Percentiles rank a stretch among this genome's conserved stretches.
phyloP scores from a whole-genome alignment of 2,797 vertebrate genomes.

The Borostomias antarcticus region DNA sequence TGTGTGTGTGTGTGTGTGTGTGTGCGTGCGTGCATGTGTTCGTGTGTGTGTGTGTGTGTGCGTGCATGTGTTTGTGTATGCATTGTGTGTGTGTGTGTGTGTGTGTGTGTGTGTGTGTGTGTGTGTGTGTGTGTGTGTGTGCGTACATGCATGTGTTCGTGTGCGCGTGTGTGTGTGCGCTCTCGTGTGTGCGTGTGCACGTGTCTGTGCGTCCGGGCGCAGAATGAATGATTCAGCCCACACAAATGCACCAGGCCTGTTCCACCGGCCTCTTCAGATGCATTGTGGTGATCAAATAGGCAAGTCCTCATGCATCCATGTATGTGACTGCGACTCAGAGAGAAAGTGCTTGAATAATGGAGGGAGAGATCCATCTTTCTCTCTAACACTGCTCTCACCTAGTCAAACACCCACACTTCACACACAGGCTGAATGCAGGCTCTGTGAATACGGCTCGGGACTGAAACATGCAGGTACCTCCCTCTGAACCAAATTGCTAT shows the following conservation, averaged over 20 bases:
- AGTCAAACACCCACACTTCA: slow-evolving; percentile 17
- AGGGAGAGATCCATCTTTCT: slow-evolving; percentile 53
- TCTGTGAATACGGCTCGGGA: too few relatives aligned
- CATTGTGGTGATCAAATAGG: slow-evolving; percentile 69
- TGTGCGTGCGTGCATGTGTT: neutral
- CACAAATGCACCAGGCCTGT: slow-evolving; percentile 70
- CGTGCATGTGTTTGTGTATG: neutral
- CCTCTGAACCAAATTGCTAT: neutral
- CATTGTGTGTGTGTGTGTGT: neutral
- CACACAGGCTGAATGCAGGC: slow-evolving; percentile 29
- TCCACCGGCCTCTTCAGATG: slow-evolving; percentile 49
- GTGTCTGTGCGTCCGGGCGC: neutral
- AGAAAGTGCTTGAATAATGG: slow-evolving; percentile 70
- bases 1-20: slow-evolving; percentile 21
- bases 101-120: neutral
- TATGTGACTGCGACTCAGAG: slow-evolving; percentile 63
- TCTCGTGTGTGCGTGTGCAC: neutral
- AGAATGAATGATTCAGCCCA: slow-evolving; percentile 66
- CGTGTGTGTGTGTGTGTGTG: neutral
- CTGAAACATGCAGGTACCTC: too few relatives aligned
- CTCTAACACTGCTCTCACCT: slow-evolving; percentile 40
- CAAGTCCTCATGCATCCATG: slow-evolving; percentile 72
- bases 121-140: slow-evolving; percentile 6
- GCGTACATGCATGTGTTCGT: slow-evolving; percentile 6
- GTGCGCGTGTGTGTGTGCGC: neutral